Evolutionary conservation across 2,113 vertebrate species (phyloP).

Genomic region (Todiramphus saurophagus): DNA sequence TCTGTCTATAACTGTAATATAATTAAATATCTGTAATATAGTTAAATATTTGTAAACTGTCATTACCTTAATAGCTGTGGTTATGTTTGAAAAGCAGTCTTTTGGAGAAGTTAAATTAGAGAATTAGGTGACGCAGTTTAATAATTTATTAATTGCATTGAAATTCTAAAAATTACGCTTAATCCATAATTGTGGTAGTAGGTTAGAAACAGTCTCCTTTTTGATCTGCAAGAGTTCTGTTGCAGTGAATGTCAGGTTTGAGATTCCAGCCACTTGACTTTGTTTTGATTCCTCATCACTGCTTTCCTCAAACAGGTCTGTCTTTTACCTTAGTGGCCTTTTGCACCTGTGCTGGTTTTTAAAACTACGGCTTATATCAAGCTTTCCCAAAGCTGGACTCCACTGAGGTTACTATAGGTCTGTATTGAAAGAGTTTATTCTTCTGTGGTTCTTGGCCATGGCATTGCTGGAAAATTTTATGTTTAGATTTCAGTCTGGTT

Average conservation of each 20-base stretch:
- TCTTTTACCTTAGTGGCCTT: not conserved
- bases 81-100: slow-evolving; percentile 6
- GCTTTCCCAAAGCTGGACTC: not conserved
- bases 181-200: not conserved
- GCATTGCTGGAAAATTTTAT: not conserved
- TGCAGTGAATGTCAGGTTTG: not conserved
- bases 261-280: not conserved
- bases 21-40: not conserved
- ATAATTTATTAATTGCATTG: not conserved
- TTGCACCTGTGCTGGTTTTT: not conserved
- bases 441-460: not conserved
- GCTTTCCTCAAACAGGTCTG: not conserved
- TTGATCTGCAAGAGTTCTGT: not conserved
- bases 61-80: not conserved
- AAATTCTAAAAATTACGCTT: not conserved
- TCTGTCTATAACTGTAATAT: slow-evolving; percentile 27
- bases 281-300: not conserved
- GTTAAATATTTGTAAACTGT: slow-evolving; percentile 4
- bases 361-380: not conserved
- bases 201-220: not conserved
- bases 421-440: not conserved
- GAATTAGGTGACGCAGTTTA: not conserved
- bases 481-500: slow-evolving; percentile 25
- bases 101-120: not conserved
- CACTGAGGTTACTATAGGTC: not conserved